Conservation (phyloP, 2,888 invertebrate genomes). For the Folsomia manolachei region DNA sequence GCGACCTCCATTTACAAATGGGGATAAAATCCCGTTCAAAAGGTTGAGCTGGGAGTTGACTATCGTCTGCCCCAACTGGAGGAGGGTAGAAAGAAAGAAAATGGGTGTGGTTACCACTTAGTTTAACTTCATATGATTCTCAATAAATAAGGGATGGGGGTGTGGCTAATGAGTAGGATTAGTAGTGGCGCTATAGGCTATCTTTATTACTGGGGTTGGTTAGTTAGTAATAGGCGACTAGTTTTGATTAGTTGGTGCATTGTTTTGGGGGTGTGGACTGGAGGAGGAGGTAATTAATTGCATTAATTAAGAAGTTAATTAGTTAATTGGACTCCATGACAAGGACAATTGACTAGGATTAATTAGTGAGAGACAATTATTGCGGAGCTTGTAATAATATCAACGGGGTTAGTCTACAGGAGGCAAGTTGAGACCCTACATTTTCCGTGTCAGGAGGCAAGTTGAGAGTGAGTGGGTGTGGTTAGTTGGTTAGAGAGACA, state of each 20-base stretch:
- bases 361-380: background rate
- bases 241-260: background rate
- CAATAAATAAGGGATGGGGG: background rate
- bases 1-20: conserved; percentile 47
- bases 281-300: background rate
- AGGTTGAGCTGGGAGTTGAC: conserved; percentile 50
- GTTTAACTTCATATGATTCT: no score
- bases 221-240: no score
- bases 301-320: background rate
- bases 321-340: background rate
- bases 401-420: background rate
- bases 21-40: conserved; percentile 50
- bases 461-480: background rate
- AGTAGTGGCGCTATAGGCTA: no score
- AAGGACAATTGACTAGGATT: background rate
- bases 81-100: background rate
- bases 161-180: background rate
- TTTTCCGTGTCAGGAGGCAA: no score
- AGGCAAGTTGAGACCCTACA: no score
- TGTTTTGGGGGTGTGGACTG: background rate
- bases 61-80: conserved; percentile 49
- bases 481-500: background rate
- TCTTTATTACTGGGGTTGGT: no score
- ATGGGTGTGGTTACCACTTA: no score
- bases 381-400: background rate